These are phyloP conservation scores for Hanleya hanleyi DNA, from an alignment of 2,888 invertebrate genomes.

Conservation along the genomic window DNA sequence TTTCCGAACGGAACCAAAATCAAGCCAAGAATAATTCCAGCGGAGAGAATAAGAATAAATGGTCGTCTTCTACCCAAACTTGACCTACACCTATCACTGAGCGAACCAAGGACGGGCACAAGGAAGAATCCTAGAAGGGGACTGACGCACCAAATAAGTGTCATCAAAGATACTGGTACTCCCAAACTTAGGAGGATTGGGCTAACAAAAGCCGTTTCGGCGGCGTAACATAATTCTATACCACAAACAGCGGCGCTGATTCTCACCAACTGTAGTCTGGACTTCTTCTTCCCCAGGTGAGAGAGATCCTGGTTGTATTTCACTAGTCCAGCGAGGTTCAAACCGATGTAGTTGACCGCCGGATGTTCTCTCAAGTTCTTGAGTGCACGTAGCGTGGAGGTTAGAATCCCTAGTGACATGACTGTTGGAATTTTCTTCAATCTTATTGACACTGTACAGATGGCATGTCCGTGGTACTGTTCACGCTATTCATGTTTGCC, in stretches of 20 bases:
- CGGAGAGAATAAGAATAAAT: conserved; percentile 90
- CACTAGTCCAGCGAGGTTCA: conserved; percentile 43
- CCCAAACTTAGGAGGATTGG: conserved; percentile 93
- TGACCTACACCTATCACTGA: conserved; percentile 91
- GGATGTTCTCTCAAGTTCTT: conserved; percentile 57
- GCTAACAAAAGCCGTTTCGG: conserved; percentile 97
- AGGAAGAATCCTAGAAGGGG: conserved; percentile 95
- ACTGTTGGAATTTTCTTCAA: too few relatives aligned
- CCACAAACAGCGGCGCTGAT: conserved; percentile 97
- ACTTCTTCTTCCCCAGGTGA: conserved; percentile 72
- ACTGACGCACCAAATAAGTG: conserved; percentile 95
- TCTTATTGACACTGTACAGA: background rate
- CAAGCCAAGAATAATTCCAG: conserved; percentile 91
- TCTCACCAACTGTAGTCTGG: conserved; percentile 78
- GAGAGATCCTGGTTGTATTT: conserved; percentile 36
- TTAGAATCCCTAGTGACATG: conserved; percentile 66
- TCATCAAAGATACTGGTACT: conserved; percentile 94
- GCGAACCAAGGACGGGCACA: conserved; percentile 91
- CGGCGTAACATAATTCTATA: conserved; percentile 97
- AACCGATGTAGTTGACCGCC: conserved; percentile 37
- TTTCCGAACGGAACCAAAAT: conserved; percentile 94
- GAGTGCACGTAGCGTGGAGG: conserved; percentile 57
- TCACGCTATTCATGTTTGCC: too few relatives aligned
- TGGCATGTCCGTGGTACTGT: background rate
- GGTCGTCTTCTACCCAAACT: conserved; percentile 90